Evolutionary conservation across 30 jellyfish, hydroid and myxozoan species (phyloP), one percentile per base, ranked within the genome.

Genomic region (Chironex yamaguchii): DNA sequence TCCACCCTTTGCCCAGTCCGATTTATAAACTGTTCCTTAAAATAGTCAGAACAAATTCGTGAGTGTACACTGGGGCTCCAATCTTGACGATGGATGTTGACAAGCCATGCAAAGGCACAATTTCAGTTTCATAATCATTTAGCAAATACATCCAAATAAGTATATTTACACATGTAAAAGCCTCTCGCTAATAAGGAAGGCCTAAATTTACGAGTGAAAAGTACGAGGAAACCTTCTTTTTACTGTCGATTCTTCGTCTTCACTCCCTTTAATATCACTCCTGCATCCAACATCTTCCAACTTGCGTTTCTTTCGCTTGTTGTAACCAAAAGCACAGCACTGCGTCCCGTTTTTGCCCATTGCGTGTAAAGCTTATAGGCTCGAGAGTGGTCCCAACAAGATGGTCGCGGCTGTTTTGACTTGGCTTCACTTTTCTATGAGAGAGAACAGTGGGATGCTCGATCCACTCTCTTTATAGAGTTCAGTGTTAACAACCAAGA

Each of bases 21-120:
- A 36, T 81, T 69, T 14, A 81, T 34, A 22, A 24, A 3, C 24
- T 27, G 13, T 26, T 66, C 92, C 12, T 0, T 21, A 48, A 81
- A 81, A 81, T 81, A 85, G 27, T 81, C 92, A 0, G 92, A 81
- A 32, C 86, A 81, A 63, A 64, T 81, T 34, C 27, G 21, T 13
- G 90, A 79, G 32, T 64, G n/a, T n/a, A n/a, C n/a, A n/a, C n/a
- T n/a, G 20, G 80, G 90, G 69, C 13, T 22, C 81, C 90, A 79
- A 31, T 79, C 20, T 25, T 79, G 49, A 1, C 81, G 2, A 34
- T 54, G 90, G 17, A 79, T 79, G 13, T 54, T 34, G 4, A 62
- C 63, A 21, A 79, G 17, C 90, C 82, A 79, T n/a, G n/a, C n/a
- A n/a, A n/a, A n/a, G n/a, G n/a, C n/a, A n/a, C n/a, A n/a, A n/a